Evolutionary conservation across 2,888 invertebrate genomes (phyloP), one percentile per base, ranked within the genome.

Genomic region (Biston stratarius): DNA sequence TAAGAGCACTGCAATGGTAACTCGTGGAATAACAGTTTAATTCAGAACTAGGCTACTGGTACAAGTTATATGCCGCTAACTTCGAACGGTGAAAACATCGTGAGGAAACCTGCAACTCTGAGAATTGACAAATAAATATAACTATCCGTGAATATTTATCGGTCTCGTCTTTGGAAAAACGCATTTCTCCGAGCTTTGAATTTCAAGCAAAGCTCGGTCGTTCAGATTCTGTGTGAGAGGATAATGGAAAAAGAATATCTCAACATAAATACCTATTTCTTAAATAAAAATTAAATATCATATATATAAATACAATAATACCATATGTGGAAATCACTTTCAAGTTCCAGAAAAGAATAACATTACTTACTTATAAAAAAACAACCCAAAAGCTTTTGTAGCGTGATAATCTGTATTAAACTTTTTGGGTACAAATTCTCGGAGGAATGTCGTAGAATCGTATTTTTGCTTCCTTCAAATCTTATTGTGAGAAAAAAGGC

Each of bases 351-450:
- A 67, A 71, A 72, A 64, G 24, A 72, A 70, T 67, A 71, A 70
- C 59, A 61, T 74, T 68, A 59, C 49, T 47, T 62, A 70, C 64
- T 69, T 67, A 69, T 34, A 56, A 66, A 52, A 71, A 66, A 70
- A 70, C 66, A 67, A 63, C 61, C 71, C 64, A 69, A 68, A 69
- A 69, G 66, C 70, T 72, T 65, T 59, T 71, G 73, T 73, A 60
- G 72, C 72, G 74, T 72, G 70, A 73, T 75, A 75, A 75, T 75
- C 74, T 72, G 67, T 72, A 73, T 73, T 73, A 73, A 74, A 75
- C 72, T 71, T 73, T 74, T 75, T 67, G 66, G 72, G 69, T 68
- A 72, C 65, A 59, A 70, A 72, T 73, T 67, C 72, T 63, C 70
- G 42, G 59, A 67, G 64, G 73, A 68, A 66, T 63, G 69, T 68